phyloP scores from a whole-genome alignment of 1,140 invertebrate species.

The Heliconius congener region DNA sequence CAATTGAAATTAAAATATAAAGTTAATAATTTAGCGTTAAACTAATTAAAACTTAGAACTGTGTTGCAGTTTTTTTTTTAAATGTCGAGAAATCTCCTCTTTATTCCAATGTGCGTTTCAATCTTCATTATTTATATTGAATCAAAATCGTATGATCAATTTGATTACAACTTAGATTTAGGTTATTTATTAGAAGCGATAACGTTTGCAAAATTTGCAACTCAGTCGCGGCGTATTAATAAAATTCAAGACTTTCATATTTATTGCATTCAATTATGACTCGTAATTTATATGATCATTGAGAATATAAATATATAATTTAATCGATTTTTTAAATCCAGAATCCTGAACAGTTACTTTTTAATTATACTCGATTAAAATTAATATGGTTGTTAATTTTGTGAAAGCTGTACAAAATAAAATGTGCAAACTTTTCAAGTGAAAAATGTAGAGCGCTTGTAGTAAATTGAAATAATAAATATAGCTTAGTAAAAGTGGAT shows the following conservation, averaged over 20 bases:
- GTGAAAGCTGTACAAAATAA: constrained; percentile 21
- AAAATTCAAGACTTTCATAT: constrained; percentile 11
- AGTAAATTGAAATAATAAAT: not conserved
- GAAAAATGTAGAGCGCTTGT: constrained; percentile 1
- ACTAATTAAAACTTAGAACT: no score
- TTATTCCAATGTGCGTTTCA: not conserved
- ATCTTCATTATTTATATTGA: not conserved
- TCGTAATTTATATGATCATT: constrained; percentile 12
- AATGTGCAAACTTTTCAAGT: not conserved
- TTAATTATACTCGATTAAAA: constrained; percentile 16
- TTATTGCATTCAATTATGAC: constrained; percentile 11
- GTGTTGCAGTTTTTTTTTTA: no score
- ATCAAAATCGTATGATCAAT: not conserved
- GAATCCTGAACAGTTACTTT: constrained; percentile 22
- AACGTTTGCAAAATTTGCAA: not conserved
- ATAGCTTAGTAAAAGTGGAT: not conserved
- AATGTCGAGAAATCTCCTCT: no score
- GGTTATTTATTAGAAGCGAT: constrained; percentile 10
- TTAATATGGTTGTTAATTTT: constrained; percentile 21
- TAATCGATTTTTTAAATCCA: constrained; percentile 25
- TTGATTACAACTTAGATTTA: not conserved
- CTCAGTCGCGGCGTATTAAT: not conserved
- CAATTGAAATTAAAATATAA: no score
- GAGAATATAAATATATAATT: constrained; percentile 6
- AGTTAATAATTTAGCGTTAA: no score